Evolutionary conservation across 1,140 invertebrate genomes (phyloP).

Genomic region (Mamestra configurata): DNA sequence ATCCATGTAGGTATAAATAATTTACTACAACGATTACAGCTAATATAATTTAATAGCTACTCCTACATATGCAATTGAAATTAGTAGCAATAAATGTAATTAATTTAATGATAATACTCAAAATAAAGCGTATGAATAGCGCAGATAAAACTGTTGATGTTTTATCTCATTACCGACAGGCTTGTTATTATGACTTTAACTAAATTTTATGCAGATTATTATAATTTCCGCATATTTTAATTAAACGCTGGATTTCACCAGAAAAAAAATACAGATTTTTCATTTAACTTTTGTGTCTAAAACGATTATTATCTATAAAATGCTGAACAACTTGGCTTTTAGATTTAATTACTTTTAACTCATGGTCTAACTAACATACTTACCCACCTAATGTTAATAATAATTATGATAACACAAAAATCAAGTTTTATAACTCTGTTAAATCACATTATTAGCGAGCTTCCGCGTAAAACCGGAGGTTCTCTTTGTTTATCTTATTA

Average conservation of each 20-base stretch:
- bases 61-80: conserved; percentile 25
- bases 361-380: too few species aligned
- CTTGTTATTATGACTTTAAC: conserved; percentile 18
- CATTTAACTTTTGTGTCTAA: background rate
- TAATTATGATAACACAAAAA: conserved; percentile 1
- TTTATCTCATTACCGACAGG: conserved; percentile 22
- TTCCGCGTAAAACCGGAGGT: conserved; percentile 36
- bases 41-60: conserved; percentile 21
- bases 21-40: conserved; percentile 8
- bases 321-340: too few species aligned
- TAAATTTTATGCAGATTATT: conserved; percentile 28
- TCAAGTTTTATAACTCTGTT: background rate
- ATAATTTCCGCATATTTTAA: conserved; percentile 21
- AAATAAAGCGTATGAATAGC: conserved; percentile 36
- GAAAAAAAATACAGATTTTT: background rate
- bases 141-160: conserved; percentile 34
- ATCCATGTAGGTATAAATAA: background rate
- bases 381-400: too few species aligned
- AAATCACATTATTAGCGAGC: background rate
- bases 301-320: background rate
- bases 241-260: too few species aligned
- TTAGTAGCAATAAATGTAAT: conserved; percentile 35
- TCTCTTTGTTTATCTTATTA: conserved; percentile 28
- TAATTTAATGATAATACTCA: conserved; percentile 34
- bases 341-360: background rate